phyloP scores from a whole-genome alignment of 2,888 invertebrate species.

The Tillus elongatus region DNA sequence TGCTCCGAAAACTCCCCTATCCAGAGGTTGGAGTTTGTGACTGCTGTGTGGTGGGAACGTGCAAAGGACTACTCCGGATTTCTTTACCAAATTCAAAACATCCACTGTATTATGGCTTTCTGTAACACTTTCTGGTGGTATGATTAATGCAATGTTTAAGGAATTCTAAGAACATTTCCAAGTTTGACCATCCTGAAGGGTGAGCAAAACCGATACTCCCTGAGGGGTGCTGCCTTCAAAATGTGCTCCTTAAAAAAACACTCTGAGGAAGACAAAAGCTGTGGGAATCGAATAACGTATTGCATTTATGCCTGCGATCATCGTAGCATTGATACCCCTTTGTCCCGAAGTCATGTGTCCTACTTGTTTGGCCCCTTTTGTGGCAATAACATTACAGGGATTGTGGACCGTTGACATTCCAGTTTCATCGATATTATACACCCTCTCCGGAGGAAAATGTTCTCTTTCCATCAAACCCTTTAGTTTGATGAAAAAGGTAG shows the following conservation, averaged over 20 bases:
- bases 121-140: constrained; percentile 10
- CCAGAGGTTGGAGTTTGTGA: constrained; percentile 22
- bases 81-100: constrained; percentile 11
- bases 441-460: background rate
- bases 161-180: constrained; percentile 15
- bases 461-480: background rate
- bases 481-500: constrained; percentile 1
- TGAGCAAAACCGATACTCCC: constrained; percentile 8
- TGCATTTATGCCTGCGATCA: constrained; percentile 8
- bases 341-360: constrained; percentile 1
- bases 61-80: constrained; percentile 6
- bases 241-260: constrained; percentile 9
- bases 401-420: background rate
- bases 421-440: background rate
- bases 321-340: constrained; percentile 5
- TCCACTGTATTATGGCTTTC: constrained; percentile 7
- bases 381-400: background rate
- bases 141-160: constrained; percentile 20
- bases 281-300: constrained; percentile 11
- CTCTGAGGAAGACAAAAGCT: constrained; percentile 10
- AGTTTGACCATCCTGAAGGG: constrained; percentile 9
- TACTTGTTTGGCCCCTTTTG: constrained; percentile 8
- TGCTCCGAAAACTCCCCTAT: too few relatives aligned
- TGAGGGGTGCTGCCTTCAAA: constrained; percentile 6
- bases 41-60: constrained; percentile 10